Conservation (phyloP, 2,797 vertebrate species). For the Acrossocheilus fasciatus region DNA sequence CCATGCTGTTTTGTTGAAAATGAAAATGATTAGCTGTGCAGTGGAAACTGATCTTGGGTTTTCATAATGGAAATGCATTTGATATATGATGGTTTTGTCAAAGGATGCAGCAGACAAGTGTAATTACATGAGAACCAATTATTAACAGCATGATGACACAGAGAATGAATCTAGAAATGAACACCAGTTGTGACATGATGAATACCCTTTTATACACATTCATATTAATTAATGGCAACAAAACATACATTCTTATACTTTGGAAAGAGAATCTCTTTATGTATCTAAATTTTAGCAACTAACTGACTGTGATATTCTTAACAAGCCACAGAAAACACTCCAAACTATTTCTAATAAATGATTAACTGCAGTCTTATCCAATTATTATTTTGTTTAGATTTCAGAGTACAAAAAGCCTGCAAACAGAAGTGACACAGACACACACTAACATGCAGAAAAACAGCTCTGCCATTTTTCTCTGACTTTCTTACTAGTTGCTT, state of each 20-base stretch:
- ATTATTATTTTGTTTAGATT: background rate
- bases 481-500: conserved; percentile 15
- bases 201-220: background rate
- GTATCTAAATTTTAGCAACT: background rate
- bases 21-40: conserved; percentile 77
- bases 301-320: background rate
- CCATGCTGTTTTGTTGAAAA: conserved; percentile 76
- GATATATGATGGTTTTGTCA: background rate
- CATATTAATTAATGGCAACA: background rate
- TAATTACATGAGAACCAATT: background rate
- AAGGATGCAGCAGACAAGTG: background rate
- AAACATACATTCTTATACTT: background rate
- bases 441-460: background rate
- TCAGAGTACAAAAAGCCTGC: background rate
- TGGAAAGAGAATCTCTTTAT: background rate
- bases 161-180: background rate
- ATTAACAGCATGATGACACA: background rate
- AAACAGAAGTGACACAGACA: background rate
- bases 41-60: conserved; percentile 80
- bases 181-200: background rate
- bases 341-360: background rate
- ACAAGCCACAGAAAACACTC: background rate
- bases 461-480: background rate
- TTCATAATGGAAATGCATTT: conserved; percentile 74
- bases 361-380: background rate